Conservation (phyloP, 2,113 vertebrate species). For the Pleuronectes platessa region DNA sequence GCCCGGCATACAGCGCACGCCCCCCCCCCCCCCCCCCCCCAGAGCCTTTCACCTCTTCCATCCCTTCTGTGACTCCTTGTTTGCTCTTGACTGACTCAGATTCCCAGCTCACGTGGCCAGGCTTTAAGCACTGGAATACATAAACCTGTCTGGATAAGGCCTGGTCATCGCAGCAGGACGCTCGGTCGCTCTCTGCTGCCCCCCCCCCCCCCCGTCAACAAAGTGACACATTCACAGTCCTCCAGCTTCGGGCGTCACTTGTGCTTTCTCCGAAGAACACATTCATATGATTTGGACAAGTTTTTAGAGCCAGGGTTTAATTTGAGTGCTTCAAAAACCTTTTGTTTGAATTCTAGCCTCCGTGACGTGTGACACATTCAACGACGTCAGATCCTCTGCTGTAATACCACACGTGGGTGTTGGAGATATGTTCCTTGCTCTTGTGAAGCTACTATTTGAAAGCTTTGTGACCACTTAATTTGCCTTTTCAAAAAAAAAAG, state of each 20-base stretch:
- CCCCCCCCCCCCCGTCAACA: too few species aligned
- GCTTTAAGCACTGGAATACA: conserved; percentile 27
- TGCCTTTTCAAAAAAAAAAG: conserved; percentile 46
- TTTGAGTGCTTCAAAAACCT: conserved; percentile 8
- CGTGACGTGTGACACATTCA: conserved; percentile 1
- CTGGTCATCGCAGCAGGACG: neutral
- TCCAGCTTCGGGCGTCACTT: neutral
- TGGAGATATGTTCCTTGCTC: neutral
- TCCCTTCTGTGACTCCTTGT: neutral
- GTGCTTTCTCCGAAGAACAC: neutral
- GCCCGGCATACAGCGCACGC: neutral
- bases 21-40: conserved; percentile 15
- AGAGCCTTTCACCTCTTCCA: conserved; percentile 6
- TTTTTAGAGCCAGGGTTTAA: conserved; percentile 20
- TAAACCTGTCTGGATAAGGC: neutral
- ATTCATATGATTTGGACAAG: neutral
- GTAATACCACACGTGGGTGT: conserved; percentile 5
- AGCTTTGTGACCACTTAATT: conserved; percentile 39
- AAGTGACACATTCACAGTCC: too few species aligned
- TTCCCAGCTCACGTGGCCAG: neutral
- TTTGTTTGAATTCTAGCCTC: neutral
- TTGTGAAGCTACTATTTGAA: conserved; percentile 18
- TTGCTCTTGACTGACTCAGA: neutral
- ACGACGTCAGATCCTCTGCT: conserved; percentile 12
- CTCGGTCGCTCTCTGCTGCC: too few species aligned